phyloP scores from a whole-genome alignment of 2,113 vertebrate genomes.

The Monarcha castaneiventris region DNA sequence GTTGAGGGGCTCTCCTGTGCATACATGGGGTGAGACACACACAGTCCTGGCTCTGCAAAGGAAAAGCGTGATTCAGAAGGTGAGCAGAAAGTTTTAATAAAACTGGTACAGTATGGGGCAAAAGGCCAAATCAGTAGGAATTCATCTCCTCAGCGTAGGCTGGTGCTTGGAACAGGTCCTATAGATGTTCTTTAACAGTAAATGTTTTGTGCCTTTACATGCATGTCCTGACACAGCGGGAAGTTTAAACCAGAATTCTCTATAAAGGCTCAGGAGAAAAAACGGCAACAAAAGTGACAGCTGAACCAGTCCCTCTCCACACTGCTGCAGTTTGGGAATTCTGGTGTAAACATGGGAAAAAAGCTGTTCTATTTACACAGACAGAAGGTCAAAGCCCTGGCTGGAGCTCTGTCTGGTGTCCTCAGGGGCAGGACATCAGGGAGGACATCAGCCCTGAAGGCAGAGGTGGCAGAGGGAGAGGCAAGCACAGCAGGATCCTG shows the following conservation, averaged over 20 bases:
- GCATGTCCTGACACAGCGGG: not conserved
- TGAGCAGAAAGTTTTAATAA: not conserved
- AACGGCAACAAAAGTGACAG: not conserved
- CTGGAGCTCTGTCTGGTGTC: not conserved
- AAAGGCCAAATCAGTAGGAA: not conserved
- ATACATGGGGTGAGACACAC: not conserved
- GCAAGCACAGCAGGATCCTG: rapidly evolving
- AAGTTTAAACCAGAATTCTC: not conserved
- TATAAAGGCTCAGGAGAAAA: not conserved
- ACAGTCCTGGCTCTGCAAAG: not conserved
- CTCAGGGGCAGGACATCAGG: not conserved
- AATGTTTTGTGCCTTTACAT: not conserved
- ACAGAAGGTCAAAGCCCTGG: not conserved
- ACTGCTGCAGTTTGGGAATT: not conserved
- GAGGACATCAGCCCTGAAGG: not conserved
- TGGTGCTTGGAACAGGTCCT: not conserved
- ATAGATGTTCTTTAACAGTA: not conserved
- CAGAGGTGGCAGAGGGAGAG: not conserved
- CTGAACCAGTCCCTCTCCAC: not conserved
- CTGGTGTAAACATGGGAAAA: not conserved
- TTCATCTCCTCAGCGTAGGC: not conserved
- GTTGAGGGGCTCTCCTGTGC: not conserved
- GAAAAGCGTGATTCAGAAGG: not conserved
- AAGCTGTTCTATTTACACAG: not conserved
- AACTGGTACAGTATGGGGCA: not conserved